Evolutionary conservation across 92 coral and sea anemone species (phyloP).

Genomic region (Phenganax subtilis): DNA sequence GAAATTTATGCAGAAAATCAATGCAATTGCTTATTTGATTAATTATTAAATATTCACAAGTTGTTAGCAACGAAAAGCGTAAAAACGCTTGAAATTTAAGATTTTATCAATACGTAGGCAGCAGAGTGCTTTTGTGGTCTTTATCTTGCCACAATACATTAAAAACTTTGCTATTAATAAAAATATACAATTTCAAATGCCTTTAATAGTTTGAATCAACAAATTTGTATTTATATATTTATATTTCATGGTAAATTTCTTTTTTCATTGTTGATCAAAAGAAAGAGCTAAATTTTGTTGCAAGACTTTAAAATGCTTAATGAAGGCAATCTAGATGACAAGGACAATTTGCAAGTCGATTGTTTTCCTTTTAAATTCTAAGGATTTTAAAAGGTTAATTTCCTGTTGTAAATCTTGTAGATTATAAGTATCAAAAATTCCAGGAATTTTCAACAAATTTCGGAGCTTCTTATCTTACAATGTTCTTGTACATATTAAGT

Average conservation of each 20-base stretch:
- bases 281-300: background rate
- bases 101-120: background rate
- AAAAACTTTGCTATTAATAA: background rate
- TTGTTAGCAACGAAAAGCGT: background rate
- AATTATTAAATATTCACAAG: background rate
- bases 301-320: too few relatives aligned
- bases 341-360: too few relatives aligned
- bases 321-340: too few relatives aligned
- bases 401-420: too few relatives aligned
- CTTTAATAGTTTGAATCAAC: conserved; percentile 4
- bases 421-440: too few relatives aligned
- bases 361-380: too few relatives aligned
- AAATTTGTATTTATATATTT: background rate
- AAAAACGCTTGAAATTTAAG: background rate
- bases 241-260: background rate
- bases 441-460: too few relatives aligned
- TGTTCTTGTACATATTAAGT: too few relatives aligned
- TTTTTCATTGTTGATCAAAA: background rate
- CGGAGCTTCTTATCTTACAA: too few relatives aligned
- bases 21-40: too few relatives aligned
- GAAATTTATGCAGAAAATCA: too few relatives aligned
- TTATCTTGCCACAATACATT: background rate
- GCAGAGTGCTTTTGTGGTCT: background rate
- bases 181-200: background rate
- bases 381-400: too few relatives aligned